These are phyloP conservation scores for Leptodactylus fuscus DNA, from an alignment of 2,113 vertebrate species.

Conservation along the genomic window DNA sequence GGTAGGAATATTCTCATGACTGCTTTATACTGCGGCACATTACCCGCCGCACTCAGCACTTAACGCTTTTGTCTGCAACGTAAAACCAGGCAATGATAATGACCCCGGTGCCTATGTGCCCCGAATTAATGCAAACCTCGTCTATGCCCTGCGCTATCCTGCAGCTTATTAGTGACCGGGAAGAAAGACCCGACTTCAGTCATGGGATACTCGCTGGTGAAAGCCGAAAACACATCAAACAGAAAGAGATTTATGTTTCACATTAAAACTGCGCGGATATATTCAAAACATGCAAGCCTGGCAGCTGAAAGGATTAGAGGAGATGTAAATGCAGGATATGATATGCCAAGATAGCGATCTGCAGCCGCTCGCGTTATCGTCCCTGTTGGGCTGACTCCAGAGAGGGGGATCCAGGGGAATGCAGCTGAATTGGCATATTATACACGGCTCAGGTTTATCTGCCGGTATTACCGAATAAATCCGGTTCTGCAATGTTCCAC, in stretches of 20 bases:
- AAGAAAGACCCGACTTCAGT: neutral
- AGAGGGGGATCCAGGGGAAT: slow-evolving; percentile 17
- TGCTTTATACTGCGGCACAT: neutral
- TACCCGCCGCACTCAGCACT: neutral
- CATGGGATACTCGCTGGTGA: neutral
- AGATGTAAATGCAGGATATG: slow-evolving; percentile 48
- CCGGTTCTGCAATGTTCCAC: neutral
- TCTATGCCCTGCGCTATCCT: neutral
- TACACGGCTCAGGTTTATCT: slow-evolving; percentile 23
- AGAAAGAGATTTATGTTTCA: slow-evolving; percentile 6
- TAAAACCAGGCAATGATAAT: slow-evolving; percentile 11
- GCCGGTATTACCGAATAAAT: slow-evolving; percentile 25
- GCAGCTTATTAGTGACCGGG: neutral
- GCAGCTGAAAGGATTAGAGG: slow-evolving; percentile 32
- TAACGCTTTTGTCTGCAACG: neutral
- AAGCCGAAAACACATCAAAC: slow-evolving; percentile 2
- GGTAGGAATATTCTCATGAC: neutral
- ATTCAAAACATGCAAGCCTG: slow-evolving; percentile 20
- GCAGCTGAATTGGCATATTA: slow-evolving; percentile 39
- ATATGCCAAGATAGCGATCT: slow-evolving; percentile 41
- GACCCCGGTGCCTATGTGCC: neutral
- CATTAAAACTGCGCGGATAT: slow-evolving; percentile 43
- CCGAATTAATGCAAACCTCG: neutral
- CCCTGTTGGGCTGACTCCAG: slow-evolving; percentile 10
- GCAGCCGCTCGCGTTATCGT: neutral